Base-by-base conservation (phyloP, 2,797 vertebrate genomes). In the Echiichthys vipera region DNA sequence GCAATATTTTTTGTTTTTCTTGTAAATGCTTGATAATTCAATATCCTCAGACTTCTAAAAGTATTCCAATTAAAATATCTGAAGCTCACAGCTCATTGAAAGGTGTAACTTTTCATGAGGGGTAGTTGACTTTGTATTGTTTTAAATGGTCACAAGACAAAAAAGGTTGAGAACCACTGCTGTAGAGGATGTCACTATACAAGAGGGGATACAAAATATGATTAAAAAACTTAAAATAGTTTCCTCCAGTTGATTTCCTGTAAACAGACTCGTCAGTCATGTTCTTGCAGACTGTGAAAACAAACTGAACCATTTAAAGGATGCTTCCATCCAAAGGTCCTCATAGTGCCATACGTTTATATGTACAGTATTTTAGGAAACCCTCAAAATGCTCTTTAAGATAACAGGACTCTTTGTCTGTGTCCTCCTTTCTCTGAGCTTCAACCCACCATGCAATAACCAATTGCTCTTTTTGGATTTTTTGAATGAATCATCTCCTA, bases 331-430 rank as follows among this genome's bases (percentile, higher is more conserved):
- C 30, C 34, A 15, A 65, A 78, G 59, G 46, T 49, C 65, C 63
- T 67, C 76, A 57, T 40, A 15, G 73, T 83, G 81, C 81, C 72
- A 78, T 84, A 3, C 25, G 3, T 66, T 76, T 50, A 50, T 55
- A 47, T 34, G 69, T 66, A 27, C 57, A 75, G 65, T 59, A 57
- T 62, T 46, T 54, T 46, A 65, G 54, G 34, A 65, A 63, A 57
- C 30, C 46, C 24, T 66, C 54, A 22, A 29, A 68, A 43, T 14
- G 50, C 27, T 59, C 47, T 56, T 10, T 13, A 24, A 59, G 14
- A 51, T 11, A 50, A 46, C 24, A 49, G 32, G 53, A 59, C 14
- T 32, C 24, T 18, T 49, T 54, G 18, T 36, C 20, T 36, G 14
- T 45, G 14, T 36, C 51, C 50, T 51, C 45, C 66, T 39, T 22